These are phyloP conservation scores for Typhlomys cinereus DNA, from an alignment of 2,113 vertebrate genomes.

Conservation along the genomic window DNA sequence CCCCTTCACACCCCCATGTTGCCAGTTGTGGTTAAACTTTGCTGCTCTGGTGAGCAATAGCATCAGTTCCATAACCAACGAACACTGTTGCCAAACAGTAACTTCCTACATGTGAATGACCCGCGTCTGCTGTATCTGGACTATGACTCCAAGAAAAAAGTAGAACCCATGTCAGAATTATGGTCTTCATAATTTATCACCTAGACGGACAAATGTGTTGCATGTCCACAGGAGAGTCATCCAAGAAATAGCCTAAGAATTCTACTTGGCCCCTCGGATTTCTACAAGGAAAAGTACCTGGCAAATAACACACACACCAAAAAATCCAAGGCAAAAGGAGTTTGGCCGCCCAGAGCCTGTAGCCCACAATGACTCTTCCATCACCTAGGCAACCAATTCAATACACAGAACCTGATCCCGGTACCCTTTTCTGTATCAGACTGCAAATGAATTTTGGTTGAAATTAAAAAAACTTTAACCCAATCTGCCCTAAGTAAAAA, in stretches of 20 bases:
- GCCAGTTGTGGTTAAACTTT: slow-evolving; percentile 37
- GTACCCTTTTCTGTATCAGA: background rate
- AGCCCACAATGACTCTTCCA: background rate
- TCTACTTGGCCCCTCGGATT: background rate
- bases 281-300: background rate
- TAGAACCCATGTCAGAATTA: background rate
- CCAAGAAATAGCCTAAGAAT: slow-evolving; percentile 1
- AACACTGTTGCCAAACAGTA: background rate
- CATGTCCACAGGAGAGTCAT: background rate
- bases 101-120: background rate
- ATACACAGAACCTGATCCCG: background rate
- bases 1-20: too few relatives aligned
- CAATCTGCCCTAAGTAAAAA: background rate
- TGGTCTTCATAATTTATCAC: background rate
- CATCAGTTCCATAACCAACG: slow-evolving; percentile 2
- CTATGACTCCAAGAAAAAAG: slow-evolving; percentile 1
- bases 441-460: background rate
- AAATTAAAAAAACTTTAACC: slow-evolving; percentile 13
- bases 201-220: background rate
- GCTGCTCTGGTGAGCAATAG: background rate
- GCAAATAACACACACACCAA: background rate
- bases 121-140: background rate
- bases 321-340: background rate
- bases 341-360: background rate
- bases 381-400: background rate